Conservation (phyloP, 2,797 vertebrate genomes). For the Channa striata region DNA sequence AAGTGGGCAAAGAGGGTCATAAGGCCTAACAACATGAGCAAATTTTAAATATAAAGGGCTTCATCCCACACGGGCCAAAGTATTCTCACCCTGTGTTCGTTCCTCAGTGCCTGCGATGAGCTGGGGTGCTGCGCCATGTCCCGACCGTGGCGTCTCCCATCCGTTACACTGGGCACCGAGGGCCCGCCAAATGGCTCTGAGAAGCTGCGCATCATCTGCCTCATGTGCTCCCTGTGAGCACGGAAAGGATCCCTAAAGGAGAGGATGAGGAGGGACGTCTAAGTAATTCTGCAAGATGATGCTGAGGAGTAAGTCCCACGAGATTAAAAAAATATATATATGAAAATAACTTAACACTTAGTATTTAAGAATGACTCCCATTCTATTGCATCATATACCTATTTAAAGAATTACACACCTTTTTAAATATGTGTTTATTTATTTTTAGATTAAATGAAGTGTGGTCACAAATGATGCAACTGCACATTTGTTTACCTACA, state of each 20-base stretch:
- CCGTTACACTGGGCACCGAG: slow-evolving; percentile 80
- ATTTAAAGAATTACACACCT: too few relatives aligned
- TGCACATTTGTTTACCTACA: too few relatives aligned
- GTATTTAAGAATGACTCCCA: not conserved
- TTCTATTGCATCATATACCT: not conserved
- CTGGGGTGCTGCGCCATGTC: slow-evolving; percentile 44
- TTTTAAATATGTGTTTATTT: too few relatives aligned
- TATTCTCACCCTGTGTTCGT: slow-evolving; percentile 84
- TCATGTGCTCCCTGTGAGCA: slow-evolving; percentile 88
- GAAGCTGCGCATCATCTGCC: slow-evolving; percentile 90
- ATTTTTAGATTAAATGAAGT: too few relatives aligned
- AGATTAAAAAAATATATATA: not conserved
- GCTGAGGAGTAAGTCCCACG: not conserved
- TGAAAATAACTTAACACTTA: not conserved
- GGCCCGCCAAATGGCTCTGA: slow-evolving; percentile 87
- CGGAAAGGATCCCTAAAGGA: slow-evolving; percentile 88
- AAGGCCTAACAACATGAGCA: not conserved
- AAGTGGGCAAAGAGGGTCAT: slow-evolving; percentile 5
- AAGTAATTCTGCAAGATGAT: not conserved
- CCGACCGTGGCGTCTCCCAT: slow-evolving; percentile 65
- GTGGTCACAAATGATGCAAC: too few relatives aligned
- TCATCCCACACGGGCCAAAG: slow-evolving; percentile 6
- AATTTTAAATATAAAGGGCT: slow-evolving; percentile 17
- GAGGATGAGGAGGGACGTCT: slow-evolving; percentile 26
- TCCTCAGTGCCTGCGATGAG: slow-evolving; percentile 68